phyloP scores from a whole-genome alignment of 2,797 vertebrate genomes.

The Melanogrammus aeglefinus region DNA sequence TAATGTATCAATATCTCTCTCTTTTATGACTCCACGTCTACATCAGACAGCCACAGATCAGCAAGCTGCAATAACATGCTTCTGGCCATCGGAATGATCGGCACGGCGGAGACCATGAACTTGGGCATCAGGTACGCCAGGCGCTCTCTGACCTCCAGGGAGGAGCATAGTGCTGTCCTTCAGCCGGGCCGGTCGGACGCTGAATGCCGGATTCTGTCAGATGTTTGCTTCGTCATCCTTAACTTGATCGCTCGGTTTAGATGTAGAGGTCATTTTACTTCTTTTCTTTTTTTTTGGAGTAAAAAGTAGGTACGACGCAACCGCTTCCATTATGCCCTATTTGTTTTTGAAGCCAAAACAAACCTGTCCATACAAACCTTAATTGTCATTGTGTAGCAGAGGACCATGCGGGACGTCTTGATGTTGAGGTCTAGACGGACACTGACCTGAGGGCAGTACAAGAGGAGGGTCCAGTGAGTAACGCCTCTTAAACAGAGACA shows the following conservation, averaged over 20 bases:
- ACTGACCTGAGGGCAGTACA: background rate
- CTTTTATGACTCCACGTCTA: slow-evolving; percentile 52
- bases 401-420: background rate
- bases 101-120: slow-evolving; percentile 98
- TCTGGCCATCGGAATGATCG: slow-evolving; percentile 96
- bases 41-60: slow-evolving; percentile 98
- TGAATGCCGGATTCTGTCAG: too few relatives aligned
- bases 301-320: too few relatives aligned
- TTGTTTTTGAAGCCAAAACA: too few relatives aligned
- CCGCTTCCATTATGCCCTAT: too few relatives aligned
- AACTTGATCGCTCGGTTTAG: background rate
- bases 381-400: too few relatives aligned
- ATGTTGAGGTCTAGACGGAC: background rate
- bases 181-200: background rate
- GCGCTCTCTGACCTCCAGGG: background rate
- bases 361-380: too few relatives aligned
- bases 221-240: background rate
- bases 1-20: background rate
- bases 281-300: too few relatives aligned
- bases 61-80: slow-evolving; percentile 99
- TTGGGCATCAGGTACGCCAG: slow-evolving; percentile 91
- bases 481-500: background rate
- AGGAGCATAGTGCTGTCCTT: background rate
- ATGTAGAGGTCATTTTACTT: too few relatives aligned
- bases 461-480: background rate